Percentiles rank a stretch among this genome's conserved stretches.
Conservation (phyloP, 2,113 vertebrate genomes). For the Varanus komodoensis region DNA sequence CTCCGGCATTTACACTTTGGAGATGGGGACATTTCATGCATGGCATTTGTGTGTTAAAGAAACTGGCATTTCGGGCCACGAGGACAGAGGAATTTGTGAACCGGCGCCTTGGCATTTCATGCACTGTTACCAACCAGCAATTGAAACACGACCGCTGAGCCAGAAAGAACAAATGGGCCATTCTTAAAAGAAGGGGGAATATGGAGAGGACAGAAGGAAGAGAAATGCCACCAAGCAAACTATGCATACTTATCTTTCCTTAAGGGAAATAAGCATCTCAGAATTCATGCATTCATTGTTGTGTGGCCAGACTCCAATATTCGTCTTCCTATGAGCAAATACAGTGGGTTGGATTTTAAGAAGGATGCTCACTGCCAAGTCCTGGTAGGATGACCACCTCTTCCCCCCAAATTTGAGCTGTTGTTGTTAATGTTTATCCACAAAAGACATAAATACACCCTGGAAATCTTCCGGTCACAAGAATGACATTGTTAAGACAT, state of each 20-base stretch:
- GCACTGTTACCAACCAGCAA: conserved; percentile 70
- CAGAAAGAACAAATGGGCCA: conserved; percentile 67
- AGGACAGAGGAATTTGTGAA: conserved; percentile 71
- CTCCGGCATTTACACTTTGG: conserved; percentile 67
- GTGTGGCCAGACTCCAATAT: conserved; percentile 13
- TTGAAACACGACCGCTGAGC: conserved; percentile 70
- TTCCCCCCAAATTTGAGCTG: neutral
- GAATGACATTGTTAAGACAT: neutral
- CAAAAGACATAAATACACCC: neutral
- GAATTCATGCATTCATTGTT: conserved; percentile 28
- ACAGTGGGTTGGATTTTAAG: neutral
- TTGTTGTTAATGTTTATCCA: neutral
- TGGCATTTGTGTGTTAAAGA: conserved; percentile 47
- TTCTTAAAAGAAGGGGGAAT: conserved; percentile 31
- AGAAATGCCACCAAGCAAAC: neutral
- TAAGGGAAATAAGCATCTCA: conserved; percentile 38
- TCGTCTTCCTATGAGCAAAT: neutral
- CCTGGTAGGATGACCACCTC: neutral
- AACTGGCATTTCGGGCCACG: conserved; percentile 70
- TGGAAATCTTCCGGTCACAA: neutral
- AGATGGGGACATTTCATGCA: conserved; percentile 70
- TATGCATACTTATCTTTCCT: conserved; percentile 32
- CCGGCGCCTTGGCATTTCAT: conserved; percentile 73
- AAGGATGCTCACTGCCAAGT: too few species aligned
- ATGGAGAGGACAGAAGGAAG: conserved; percentile 34